Percentiles rank a stretch among this genome's conserved stretches.
Evolutionary conservation across 2,113 vertebrate species (phyloP).

Genomic region (Rhea americana): DNA sequence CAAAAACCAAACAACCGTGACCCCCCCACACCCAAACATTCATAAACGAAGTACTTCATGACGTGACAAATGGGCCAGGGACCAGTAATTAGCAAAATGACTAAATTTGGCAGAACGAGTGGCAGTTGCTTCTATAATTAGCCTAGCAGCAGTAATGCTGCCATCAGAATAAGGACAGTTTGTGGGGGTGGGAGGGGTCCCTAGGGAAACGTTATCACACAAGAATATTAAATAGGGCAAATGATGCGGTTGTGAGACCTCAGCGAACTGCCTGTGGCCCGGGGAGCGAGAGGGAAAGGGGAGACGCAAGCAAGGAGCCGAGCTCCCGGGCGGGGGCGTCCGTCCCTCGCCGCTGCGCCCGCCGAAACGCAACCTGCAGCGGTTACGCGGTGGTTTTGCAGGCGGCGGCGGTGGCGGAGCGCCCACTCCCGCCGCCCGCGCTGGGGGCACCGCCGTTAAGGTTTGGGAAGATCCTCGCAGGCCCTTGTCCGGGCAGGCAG

Average conservation of each 20-base stretch:
- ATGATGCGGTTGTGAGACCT: accelerated
- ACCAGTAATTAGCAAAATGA: background rate
- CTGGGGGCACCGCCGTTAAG: no score
- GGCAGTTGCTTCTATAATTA: background rate
- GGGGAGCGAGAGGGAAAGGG: no score
- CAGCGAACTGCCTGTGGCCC: no score
- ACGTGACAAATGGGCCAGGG: background rate
- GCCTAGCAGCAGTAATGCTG: background rate
- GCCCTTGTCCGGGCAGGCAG: no score
- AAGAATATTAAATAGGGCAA: accelerated
- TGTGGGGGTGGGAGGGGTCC: no score
- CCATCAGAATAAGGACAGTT: background rate
- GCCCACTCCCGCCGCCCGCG: no score
- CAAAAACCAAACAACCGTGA: background rate
- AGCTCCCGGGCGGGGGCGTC: no score
- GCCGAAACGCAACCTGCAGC: no score
- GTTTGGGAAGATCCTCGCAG: background rate
- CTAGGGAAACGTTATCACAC: accelerated
- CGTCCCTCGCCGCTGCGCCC: no score
- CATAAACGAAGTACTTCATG: background rate
- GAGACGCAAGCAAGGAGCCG: no score
- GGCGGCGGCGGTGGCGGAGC: no score
- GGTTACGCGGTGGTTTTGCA: no score
- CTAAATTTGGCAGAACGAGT: background rate
- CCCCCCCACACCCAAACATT: background rate